Conservation (phyloP, 2,888 invertebrate genomes). For the Cantharis nigra region DNA sequence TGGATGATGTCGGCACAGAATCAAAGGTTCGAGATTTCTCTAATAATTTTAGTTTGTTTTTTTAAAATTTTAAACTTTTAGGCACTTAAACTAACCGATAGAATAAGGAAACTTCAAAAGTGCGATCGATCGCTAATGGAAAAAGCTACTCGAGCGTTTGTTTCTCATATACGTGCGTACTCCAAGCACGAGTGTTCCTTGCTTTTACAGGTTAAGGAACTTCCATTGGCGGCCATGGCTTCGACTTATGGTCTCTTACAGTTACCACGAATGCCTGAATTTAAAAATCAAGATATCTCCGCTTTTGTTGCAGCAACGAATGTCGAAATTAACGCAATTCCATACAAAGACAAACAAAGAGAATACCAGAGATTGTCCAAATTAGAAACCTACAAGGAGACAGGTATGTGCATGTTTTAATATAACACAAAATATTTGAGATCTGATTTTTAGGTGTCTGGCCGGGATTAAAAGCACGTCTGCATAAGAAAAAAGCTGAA, state of each 20-base stretch:
- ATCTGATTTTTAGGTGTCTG: slow-evolving; percentile 43
- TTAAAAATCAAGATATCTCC: slow-evolving; percentile 67
- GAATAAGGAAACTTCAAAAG: slow-evolving; percentile 67
- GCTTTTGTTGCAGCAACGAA: slow-evolving; percentile 62
- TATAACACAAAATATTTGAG: neutral
- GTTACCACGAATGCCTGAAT: slow-evolving; percentile 94
- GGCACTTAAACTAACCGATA: slow-evolving; percentile 58
- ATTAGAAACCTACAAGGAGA: slow-evolving; percentile 69
- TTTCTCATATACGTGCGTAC: slow-evolving; percentile 93
- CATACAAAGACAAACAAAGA: slow-evolving; percentile 78
- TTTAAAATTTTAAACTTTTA: slow-evolving; percentile 17
- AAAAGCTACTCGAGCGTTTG: slow-evolving; percentile 89
- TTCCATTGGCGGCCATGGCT: slow-evolving; percentile 83
- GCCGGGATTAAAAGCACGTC: slow-evolving; percentile 51
- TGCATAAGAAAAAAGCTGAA: slow-evolving; percentile 64
- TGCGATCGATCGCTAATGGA: slow-evolving; percentile 81
- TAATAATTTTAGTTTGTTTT: neutral
- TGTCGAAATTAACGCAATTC: slow-evolving; percentile 74
- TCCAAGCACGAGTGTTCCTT: slow-evolving; percentile 94
- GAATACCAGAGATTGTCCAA: slow-evolving; percentile 76
- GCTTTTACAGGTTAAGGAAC: slow-evolving; percentile 83
- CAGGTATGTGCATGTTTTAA: slow-evolving; percentile 57
- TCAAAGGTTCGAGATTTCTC: slow-evolving; percentile 24
- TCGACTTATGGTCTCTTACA: slow-evolving; percentile 88
- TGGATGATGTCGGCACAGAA: slow-evolving; percentile 47